A percentile compares a stretch with the other conserved stretches of the same genome.
phyloP scores from a whole-genome alignment of 2,888 invertebrate species.

The Bugulina stolonifera region DNA sequence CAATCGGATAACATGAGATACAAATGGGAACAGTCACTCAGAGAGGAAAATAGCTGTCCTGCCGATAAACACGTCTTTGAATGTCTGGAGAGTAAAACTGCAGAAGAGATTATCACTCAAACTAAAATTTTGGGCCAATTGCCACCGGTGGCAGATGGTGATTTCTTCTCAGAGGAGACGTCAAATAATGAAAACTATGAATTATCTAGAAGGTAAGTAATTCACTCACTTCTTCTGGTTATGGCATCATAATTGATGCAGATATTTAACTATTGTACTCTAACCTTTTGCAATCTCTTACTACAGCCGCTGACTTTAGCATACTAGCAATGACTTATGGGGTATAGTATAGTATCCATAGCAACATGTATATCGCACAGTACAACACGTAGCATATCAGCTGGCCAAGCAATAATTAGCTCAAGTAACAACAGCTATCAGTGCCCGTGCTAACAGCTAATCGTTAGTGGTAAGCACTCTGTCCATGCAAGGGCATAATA shows the following conservation, averaged over 20 bases:
- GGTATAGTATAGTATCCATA: too few species aligned
- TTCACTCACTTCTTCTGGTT: not conserved
- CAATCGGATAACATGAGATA: not conserved
- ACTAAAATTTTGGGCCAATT: not conserved
- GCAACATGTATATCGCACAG: too few species aligned
- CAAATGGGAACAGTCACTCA: not conserved
- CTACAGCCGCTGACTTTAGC: too few species aligned
- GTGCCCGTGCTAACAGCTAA: not conserved
- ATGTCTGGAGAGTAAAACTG: not conserved
- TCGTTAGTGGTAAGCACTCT: too few species aligned
- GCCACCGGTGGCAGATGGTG: slow-evolving; percentile 2
- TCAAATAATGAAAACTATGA: not conserved
- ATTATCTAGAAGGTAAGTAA: not conserved
- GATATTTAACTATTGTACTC: too few species aligned
- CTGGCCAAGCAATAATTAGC: too few species aligned
- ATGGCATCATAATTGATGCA: not conserved
- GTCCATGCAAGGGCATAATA: too few species aligned
- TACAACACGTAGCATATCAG: too few species aligned
- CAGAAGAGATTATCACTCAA: not conserved
- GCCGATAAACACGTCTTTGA: not conserved
- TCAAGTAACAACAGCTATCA: not conserved
- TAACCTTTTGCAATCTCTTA: too few species aligned
- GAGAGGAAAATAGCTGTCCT: not conserved
- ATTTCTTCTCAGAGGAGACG: not conserved
- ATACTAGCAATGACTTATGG: too few species aligned